Evolutionary conservation across 35 echinoderm and acorn worm genomes (phyloP).

Genomic region (Lytechinus variegatus): DNA sequence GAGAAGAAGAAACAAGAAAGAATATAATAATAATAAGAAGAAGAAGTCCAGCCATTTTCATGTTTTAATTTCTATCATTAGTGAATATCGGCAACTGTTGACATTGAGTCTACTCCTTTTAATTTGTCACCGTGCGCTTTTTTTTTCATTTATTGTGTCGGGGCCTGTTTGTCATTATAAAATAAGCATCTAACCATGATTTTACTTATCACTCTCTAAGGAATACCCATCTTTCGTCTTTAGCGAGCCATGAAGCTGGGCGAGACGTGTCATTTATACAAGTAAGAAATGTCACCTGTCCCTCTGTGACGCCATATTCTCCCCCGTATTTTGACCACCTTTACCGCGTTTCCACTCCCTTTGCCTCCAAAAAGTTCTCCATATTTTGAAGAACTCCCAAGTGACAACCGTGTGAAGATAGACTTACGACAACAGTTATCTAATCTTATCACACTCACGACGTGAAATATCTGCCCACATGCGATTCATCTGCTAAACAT

Average conservation of each 20-base stretch:
- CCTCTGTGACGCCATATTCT: not conserved
- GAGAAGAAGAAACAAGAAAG: too few species aligned
- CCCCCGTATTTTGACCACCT: not conserved
- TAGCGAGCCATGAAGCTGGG: not conserved
- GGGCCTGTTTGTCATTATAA: too few species aligned
- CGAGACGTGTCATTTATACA: not conserved
- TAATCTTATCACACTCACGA: not conserved
- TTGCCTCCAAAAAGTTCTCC: not conserved
- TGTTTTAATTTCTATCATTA: too few species aligned
- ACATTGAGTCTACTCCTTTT: too few species aligned
- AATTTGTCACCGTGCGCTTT: too few species aligned
- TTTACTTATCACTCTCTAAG: not conserved
- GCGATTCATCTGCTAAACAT: not conserved
- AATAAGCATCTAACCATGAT: not conserved
- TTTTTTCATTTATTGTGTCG: too few species aligned
- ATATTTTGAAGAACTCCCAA: not conserved
- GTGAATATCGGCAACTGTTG: too few species aligned
- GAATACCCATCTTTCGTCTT: not conserved
- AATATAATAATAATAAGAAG: too few species aligned
- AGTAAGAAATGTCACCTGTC: not conserved
- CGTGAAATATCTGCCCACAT: not conserved
- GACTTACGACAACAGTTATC: not conserved
- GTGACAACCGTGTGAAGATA: not conserved
- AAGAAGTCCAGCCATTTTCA: too few species aligned
- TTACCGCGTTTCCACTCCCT: not conserved